phyloP scores from a whole-genome alignment of 2,113 vertebrate genomes.

The Glaucomys volans region DNA sequence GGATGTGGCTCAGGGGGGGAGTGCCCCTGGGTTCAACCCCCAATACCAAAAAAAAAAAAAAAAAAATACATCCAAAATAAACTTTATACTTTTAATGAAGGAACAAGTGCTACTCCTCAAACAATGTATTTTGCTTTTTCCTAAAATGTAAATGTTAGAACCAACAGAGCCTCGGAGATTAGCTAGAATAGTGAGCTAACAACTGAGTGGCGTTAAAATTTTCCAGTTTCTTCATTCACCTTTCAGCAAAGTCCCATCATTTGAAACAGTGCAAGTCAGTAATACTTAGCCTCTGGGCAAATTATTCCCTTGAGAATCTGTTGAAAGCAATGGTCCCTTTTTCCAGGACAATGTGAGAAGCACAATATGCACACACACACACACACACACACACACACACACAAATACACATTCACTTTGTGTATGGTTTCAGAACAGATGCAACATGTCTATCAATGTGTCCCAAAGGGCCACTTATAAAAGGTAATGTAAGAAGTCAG shows the following conservation, averaged over 20 bases:
- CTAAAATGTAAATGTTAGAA: neutral
- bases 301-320: slow-evolving; percentile 18
- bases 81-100: neutral
- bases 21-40: no score
- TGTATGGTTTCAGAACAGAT: neutral
- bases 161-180: neutral
- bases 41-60: no score
- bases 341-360: neutral
- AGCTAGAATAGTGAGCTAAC: neutral
- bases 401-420: neutral
- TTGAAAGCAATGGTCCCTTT: neutral
- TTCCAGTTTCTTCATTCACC: neutral
- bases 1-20: no score
- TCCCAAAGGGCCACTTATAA: neutral
- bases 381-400: neutral
- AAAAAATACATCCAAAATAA: neutral
- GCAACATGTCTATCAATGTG: neutral
- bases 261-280: neutral
- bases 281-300: neutral
- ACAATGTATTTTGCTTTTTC: neutral
- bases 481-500: neutral
- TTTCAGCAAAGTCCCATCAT: neutral
- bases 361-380: no score
- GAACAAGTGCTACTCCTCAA: neutral
- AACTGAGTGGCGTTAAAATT: neutral